phyloP scores from a whole-genome alignment of 2,113 vertebrate species.

The Semnornis frantzii region DNA sequence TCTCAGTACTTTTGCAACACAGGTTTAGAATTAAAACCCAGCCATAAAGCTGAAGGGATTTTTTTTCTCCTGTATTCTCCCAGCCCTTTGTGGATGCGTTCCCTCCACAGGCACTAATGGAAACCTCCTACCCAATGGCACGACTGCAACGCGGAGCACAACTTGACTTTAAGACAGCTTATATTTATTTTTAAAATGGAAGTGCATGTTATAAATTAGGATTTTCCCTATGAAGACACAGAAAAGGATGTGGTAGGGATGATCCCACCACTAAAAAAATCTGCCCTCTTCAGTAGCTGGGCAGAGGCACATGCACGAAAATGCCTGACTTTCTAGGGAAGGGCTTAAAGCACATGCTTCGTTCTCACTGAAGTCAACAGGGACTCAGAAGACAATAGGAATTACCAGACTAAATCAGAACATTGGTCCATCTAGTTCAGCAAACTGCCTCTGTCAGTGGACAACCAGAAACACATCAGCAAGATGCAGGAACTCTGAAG shows the following conservation, averaged over 20 bases:
- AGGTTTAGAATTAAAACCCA: not conserved
- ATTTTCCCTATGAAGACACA: not conserved
- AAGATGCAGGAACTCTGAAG: not conserved
- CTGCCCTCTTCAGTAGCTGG: not conserved
- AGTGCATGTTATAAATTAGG: not conserved
- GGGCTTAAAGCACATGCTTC: not conserved
- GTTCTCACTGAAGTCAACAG: not conserved
- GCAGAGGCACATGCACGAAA: not conserved
- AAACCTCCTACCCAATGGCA: not conserved
- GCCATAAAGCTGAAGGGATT: not conserved
- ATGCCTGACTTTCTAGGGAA: not conserved
- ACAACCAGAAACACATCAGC: not conserved
- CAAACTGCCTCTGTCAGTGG: not conserved
- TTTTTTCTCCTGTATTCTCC: not conserved
- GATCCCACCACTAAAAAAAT: not conserved
- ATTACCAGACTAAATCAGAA: not conserved
- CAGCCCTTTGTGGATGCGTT: fast-evolving
- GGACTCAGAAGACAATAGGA: not conserved
- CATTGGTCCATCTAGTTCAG: not conserved
- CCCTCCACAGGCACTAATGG: not conserved
- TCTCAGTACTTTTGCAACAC: not conserved
- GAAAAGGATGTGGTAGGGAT: not conserved
- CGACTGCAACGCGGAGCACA: fast-evolving
- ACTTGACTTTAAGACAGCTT: not conserved
- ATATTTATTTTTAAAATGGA: not conserved